Evolutionary conservation across 2,888 invertebrate species (phyloP), one percentile per base, ranked within the genome.

Genomic region (Drosophila affinis): DNA sequence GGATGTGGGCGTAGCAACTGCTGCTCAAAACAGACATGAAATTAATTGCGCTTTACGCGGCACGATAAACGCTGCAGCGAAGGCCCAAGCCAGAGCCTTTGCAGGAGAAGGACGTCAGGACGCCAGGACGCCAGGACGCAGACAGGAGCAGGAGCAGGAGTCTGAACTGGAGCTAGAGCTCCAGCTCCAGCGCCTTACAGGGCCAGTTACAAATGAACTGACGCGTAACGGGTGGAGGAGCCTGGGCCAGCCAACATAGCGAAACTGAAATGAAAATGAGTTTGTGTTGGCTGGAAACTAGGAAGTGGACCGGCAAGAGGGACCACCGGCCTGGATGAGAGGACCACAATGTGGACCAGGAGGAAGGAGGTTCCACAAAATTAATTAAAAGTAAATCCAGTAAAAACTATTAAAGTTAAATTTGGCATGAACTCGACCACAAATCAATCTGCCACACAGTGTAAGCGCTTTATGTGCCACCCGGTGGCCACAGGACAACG

Each of bases 41-140:
- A 84, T 88, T 88, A 84, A 84, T 84, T 84, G 88, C 87, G 88
- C 88, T 83, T 83, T 80, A 83, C 84, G 84, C 84, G 86, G 68
- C 78, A 88, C 88, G 86, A 88, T 84, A 86, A 88, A 88, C 82
- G 79, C 79, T 64, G 65, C 74, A 63, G 47, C 29, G 10, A 32
- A 10, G 32, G 18, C 29, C 55, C 55, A 34, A 44, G 56, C 44
- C 47, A 34, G 34, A 34, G 34, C 12, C 34, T 12, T 34, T 34
- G 12, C 34, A 14, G 34, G 39, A 34, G 39, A 9, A 39, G 49
- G 29, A 29, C 29, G 27, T 2, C 68, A 18, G 0, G 10, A 32
- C 32, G 12, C 34, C 39, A 39, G 39, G 34, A 34, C 12, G 14
- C 5, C 24, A 24, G 24, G 24, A 24, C 21, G 21, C 21, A 34